Conservation (phyloP, 2,113 vertebrate genomes). For the Callospermophilus lateralis region DNA sequence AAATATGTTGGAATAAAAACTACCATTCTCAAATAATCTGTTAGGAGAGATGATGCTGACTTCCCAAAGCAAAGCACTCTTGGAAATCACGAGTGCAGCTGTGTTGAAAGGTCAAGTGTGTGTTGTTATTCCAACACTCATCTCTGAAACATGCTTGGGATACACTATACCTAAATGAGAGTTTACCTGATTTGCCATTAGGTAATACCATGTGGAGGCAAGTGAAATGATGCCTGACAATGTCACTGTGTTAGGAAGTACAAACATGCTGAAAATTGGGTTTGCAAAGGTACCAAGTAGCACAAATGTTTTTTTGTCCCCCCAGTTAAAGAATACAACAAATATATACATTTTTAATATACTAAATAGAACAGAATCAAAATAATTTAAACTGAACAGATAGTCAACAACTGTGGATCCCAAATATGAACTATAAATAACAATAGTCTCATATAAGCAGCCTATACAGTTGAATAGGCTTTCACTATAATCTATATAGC, state of each 20-base stretch:
- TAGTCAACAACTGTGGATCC: not conserved
- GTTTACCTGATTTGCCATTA: not conserved
- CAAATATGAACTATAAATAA: constrained; percentile 40
- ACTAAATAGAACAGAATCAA: constrained; percentile 45
- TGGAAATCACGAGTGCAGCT: constrained; percentile 25
- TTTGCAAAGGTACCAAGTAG: not conserved
- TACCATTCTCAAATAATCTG: not conserved
- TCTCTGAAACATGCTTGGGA: not conserved
- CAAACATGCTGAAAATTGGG: not conserved
- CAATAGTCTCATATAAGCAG: not conserved
- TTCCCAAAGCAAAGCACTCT: not conserved
- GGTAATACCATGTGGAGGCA: not conserved
- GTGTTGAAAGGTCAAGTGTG: not conserved
- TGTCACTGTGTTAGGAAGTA: not conserved
- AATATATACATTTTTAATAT: not conserved
- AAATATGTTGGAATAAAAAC: constrained; percentile 43
- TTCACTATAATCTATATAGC: not conserved
- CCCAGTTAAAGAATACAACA: not conserved
- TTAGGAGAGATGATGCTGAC: not conserved
- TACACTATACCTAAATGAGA: not conserved
- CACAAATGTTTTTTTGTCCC: too few relatives aligned
- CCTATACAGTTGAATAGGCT: not conserved
- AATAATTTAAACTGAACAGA: constrained; percentile 11
- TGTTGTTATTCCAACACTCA: not conserved
- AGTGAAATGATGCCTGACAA: not conserved